These are phyloP conservation scores for Clarias magur DNA, from an alignment of 2,113 vertebrate species.

Conservation along the genomic window DNA sequence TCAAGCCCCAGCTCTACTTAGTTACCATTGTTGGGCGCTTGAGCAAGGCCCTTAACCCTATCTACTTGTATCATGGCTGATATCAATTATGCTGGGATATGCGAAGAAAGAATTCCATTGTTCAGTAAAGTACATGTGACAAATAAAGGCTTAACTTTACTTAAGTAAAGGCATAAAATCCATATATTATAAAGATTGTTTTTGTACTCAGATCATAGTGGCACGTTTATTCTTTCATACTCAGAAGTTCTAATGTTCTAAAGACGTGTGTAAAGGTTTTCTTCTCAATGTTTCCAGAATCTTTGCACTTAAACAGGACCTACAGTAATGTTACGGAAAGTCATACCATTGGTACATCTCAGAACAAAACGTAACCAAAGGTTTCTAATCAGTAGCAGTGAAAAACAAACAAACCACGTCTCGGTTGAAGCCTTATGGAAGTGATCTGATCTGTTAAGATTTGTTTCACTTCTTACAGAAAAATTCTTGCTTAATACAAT, in stretches of 20 bases:
- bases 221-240: not conserved
- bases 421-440: not conserved
- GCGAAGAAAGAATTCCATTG: too few species aligned
- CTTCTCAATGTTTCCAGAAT: not conserved
- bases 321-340: not conserved
- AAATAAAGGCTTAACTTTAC: too few species aligned
- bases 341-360: not conserved
- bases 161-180: not conserved
- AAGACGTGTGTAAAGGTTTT: not conserved
- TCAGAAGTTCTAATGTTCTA: not conserved
- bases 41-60: too few species aligned
- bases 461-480: not conserved
- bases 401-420: too few species aligned
- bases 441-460: not conserved
- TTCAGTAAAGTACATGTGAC: too few species aligned
- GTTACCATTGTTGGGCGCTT: too few species aligned
- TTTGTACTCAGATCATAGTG: not conserved
- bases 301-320: too few species aligned
- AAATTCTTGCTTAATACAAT: not conserved
- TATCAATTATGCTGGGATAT: too few species aligned
- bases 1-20: too few species aligned
- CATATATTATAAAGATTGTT: too few species aligned
- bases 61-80: too few species aligned
- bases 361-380: not conserved
- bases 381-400: not conserved